Percentiles rank a stretch among this genome's conserved stretches.
phyloP scores from a whole-genome alignment of 2,888 invertebrate species.

The Chirona hameri region DNA sequence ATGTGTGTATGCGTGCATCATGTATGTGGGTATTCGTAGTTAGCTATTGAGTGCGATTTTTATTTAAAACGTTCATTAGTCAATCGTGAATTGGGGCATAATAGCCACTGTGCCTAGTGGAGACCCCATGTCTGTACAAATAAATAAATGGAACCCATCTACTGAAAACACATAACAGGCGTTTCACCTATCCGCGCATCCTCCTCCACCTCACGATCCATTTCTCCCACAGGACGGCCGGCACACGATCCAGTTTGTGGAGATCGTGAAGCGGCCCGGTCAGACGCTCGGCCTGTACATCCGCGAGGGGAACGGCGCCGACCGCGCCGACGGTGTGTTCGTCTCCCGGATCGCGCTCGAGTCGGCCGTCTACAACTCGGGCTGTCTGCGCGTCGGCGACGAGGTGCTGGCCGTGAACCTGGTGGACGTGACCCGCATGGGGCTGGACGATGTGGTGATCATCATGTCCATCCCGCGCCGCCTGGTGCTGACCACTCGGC shows the following conservation, averaged over 20 bases:
- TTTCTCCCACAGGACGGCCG: conserved; percentile 45
- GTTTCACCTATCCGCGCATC: no score
- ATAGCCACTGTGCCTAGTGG: no score
- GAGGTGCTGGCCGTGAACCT: conserved; percentile 97
- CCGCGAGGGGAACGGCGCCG: conserved; percentile 96
- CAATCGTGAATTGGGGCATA: no score
- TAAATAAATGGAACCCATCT: not conserved
- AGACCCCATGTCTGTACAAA: no score
- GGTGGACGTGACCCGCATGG: conserved; percentile 96
- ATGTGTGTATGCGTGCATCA: no score
- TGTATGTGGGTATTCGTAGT: no score
- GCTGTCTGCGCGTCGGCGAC: conserved; percentile 92
- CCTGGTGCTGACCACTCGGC: conserved; percentile 77
- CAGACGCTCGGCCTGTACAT: conserved; percentile 97
- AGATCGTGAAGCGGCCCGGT: conserved; percentile 97
- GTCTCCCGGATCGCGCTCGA: conserved; percentile 94
- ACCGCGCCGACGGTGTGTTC: conserved; percentile 93
- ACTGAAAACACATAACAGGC: no score
- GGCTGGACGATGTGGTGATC: conserved; percentile 97
- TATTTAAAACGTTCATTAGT: no score
- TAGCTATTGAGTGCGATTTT: no score
- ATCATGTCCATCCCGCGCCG: conserved; percentile 98
- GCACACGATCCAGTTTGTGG: conserved; percentile 62
- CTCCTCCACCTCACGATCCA: no score
- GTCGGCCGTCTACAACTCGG: conserved; percentile 94